Conservation (phyloP, 2,113 vertebrate genomes). For the Petrocephalus microphthalmus region DNA sequence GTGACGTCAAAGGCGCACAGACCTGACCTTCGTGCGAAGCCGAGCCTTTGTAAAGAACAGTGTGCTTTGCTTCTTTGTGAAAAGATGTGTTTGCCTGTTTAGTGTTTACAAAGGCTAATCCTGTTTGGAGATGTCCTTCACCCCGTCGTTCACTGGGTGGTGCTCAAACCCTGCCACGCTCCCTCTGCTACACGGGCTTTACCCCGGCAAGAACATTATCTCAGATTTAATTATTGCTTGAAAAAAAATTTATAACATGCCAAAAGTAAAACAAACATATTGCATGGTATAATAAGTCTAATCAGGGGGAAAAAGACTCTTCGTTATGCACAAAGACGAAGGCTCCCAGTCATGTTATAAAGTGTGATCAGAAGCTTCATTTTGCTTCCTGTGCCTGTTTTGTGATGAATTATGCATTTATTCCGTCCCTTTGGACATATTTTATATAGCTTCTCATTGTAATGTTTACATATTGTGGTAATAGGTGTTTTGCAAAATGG, state of each 20-base stretch:
- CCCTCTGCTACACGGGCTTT: slow-evolving; percentile 8
- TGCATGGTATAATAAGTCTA: slow-evolving; percentile 31
- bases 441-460: slow-evolving; percentile 38
- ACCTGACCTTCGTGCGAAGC: slow-evolving; percentile 11
- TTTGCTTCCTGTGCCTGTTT: slow-evolving; percentile 33
- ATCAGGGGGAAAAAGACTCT: slow-evolving; percentile 17
- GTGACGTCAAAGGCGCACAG: neutral
- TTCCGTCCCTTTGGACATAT: slow-evolving; percentile 48
- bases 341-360: neutral
- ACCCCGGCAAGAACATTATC: slow-evolving; percentile 38
- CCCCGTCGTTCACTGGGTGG: slow-evolving; percentile 56
- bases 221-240: slow-evolving; percentile 50
- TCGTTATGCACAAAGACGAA: neutral
- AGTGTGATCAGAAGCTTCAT: neutral
- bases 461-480: neutral
- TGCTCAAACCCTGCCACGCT: slow-evolving; percentile 46
- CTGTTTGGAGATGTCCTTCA: neutral
- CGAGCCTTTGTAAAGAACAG: neutral
- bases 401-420: slow-evolving; percentile 60
- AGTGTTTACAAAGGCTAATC: slow-evolving; percentile 23
- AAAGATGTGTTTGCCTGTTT: neutral
- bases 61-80: slow-evolving; percentile 22
- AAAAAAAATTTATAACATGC: slow-evolving; percentile 36
- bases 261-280: slow-evolving; percentile 44
- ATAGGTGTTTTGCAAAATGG: neutral